Base-by-base conservation (phyloP, 2,113 vertebrate species). In the Nyctibius bracteatus region DNA sequence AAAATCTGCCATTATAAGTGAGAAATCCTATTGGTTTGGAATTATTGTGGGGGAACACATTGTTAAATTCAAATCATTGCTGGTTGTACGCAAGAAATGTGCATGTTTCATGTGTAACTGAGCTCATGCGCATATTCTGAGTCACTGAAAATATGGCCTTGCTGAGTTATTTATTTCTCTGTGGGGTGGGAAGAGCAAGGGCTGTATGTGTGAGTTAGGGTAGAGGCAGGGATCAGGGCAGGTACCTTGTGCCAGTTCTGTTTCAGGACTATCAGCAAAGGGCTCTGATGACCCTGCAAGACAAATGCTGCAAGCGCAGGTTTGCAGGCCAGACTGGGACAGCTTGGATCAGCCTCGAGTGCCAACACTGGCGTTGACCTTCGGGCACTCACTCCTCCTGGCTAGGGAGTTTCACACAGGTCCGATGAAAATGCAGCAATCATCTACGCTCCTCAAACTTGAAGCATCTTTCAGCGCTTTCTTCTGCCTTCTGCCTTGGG, bases 51-150 rank as follows among this genome's bases (percentile, higher is more conserved):
- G 35, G n/a, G 55, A 20, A 31, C 14, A 21, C 1, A 4, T 18
- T 44, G 74, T 63, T 73, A 44, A 35, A 79, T 77, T 90, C 67
- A 79, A 58, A 67, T 47, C 10, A 21, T 9, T 47, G 59, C 71
- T 80, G 58, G 41, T 24, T 2, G 4, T 14, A 41, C 22, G 51
- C 59, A 90, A 65, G 43, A 66, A 73, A 70, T 6, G 28, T 16
- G 22, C 22, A 5, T 71, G 46, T 22, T 65, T 90, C 17, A 15
- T 14, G 18, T 1, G 6, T 14, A 44, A 30, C 24, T 0, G 0
- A 63, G 54, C 47, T 71, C 3, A 0, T 4, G 31, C 33, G 24
- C 16, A 4, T 44, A 22, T 47, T 47, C 39, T 21, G 44, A 80
- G 35, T 12, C 79, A 51, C 20, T 37, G 63, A 35, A 93, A 83